These are phyloP conservation scores for Formica exsecta DNA, from an alignment of 1,140 invertebrate species.

Conservation along the genomic window DNA sequence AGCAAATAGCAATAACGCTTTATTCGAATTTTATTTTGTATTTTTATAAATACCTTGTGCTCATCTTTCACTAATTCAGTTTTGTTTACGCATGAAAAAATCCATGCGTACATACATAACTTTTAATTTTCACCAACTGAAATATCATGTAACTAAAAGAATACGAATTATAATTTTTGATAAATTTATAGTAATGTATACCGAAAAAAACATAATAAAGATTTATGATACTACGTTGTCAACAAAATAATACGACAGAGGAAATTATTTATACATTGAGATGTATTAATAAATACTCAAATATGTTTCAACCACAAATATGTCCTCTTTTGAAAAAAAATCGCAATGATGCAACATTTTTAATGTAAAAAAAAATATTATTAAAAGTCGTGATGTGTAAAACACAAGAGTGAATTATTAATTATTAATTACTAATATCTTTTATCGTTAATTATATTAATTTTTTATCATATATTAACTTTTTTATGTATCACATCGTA, in stretches of 20 bases:
- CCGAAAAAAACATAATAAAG: neutral
- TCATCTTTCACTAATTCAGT: conserved; percentile 20
- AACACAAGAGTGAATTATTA: neutral
- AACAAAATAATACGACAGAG: conserved; percentile 4
- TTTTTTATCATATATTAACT: neutral
- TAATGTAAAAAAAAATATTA: neutral
- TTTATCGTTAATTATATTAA: neutral
- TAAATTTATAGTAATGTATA: neutral
- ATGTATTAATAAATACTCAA: neutral
- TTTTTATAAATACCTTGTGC: neutral
- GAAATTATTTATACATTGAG: neutral
- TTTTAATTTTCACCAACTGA: neutral
- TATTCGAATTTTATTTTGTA: conserved; percentile 17
- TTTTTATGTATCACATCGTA: neutral
- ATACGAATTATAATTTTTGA: conserved; percentile 1
- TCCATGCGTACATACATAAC: neutral
- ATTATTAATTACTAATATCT: conserved; percentile 17
- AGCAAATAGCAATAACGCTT: conserved; percentile 20
- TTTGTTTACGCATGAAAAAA: conserved; percentile 8
- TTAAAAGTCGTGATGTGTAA: neutral
- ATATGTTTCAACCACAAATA: neutral
- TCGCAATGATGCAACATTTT: neutral
- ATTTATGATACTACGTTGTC: neutral
- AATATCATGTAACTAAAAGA: conserved; percentile 17
- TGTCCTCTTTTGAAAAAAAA: neutral